phyloP scores from a whole-genome alignment of 2,888 invertebrate species.

The Caenorhabditis sp. region DNA sequence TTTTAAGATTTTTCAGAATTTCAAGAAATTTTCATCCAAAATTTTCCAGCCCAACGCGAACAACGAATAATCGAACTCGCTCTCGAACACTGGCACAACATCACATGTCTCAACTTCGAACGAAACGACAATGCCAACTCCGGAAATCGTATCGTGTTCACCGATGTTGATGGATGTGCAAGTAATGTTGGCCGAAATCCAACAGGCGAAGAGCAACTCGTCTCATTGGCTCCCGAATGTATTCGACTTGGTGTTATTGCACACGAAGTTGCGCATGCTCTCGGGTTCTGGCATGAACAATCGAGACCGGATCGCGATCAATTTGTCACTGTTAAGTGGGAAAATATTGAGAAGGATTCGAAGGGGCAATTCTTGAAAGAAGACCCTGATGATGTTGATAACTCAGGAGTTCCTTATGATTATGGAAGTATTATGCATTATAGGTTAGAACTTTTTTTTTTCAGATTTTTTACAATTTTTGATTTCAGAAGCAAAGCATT shows the following conservation, averaged over 20 bases:
- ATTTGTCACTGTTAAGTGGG: slow-evolving; percentile 68
- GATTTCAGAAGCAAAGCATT: slow-evolving; percentile 68
- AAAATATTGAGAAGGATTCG: slow-evolving; percentile 70
- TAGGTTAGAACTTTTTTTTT: slow-evolving; percentile 35
- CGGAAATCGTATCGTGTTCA: slow-evolving; percentile 70
- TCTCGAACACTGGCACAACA: slow-evolving; percentile 71
- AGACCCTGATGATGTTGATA: slow-evolving; percentile 70
- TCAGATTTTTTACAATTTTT: too few species aligned
- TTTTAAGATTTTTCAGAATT: not conserved
- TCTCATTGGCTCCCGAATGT: slow-evolving; percentile 71
- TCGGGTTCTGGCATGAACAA: slow-evolving; percentile 71
- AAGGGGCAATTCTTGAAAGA: slow-evolving; percentile 71
- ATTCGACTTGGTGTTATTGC: slow-evolving; percentile 71
- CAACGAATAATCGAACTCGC: slow-evolving; percentile 70
- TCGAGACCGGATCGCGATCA: slow-evolving; percentile 68
- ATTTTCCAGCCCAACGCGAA: slow-evolving; percentile 63
- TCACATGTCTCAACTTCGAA: slow-evolving; percentile 69
- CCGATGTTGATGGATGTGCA: slow-evolving; percentile 70
- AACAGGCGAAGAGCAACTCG: slow-evolving; percentile 70
- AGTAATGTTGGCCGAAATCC: slow-evolving; percentile 69
- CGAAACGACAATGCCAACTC: slow-evolving; percentile 52
- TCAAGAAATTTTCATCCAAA: not conserved
- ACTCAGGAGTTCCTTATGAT: slow-evolving; percentile 69
- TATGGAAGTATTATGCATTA: slow-evolving; percentile 71
- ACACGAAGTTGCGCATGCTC: slow-evolving; percentile 71